These are phyloP conservation scores for Hippocampus abdominalis DNA, from an alignment of 2,113 vertebrate species.

Conservation along the genomic window DNA sequence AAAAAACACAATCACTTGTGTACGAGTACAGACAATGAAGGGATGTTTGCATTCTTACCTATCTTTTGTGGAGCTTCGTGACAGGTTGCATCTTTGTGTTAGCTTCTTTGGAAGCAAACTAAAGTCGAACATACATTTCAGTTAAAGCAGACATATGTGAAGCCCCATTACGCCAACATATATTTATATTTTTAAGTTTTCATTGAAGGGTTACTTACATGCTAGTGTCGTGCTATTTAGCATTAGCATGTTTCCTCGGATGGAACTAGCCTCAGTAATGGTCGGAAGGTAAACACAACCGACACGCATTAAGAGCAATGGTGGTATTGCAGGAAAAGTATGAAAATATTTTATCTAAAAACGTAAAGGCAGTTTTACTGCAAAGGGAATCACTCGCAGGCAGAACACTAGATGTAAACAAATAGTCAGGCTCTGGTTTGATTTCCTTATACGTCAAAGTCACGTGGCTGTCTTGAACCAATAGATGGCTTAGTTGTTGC, in stretches of 20 bases:
- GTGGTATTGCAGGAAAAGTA: fast-evolving
- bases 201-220: neutral
- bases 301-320: neutral
- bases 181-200: no score
- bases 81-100: neutral
- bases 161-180: neutral
- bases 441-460: conserved; percentile 35
- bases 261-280: neutral
- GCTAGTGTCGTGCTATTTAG: conserved; percentile 11
- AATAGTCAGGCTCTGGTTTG: conserved; percentile 30
- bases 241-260: conserved; percentile 39
- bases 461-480: conserved; percentile 47
- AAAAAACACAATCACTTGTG: no score
- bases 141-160: neutral
- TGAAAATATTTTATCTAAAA: neutral
- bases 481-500: conserved; percentile 8
- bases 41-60: neutral
- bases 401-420: conserved; percentile 50
- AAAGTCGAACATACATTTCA: neutral
- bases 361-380: neutral
- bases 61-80: neutral
- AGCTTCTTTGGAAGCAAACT: neutral
- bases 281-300: neutral
- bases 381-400: neutral
- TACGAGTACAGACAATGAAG: neutral